Evolutionary conservation across 2,888 invertebrate species (phyloP), one percentile per base, ranked within the genome.

Genomic region (Nomada flava): DNA sequence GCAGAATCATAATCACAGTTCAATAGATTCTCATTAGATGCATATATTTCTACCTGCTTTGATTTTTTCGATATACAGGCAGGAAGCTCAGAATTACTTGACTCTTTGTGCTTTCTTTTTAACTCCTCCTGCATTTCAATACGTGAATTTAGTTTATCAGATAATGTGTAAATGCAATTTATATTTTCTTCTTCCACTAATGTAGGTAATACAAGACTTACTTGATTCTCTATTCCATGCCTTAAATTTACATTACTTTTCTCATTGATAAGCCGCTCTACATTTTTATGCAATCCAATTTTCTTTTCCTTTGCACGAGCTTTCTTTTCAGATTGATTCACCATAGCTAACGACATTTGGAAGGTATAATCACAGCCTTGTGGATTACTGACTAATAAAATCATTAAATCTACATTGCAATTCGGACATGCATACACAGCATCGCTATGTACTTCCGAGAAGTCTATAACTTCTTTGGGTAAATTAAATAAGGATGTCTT

Each of bases 361-460:
- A 87, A 82, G 52, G 50, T 72, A 64, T 82, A 80, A 76, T 87
- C 86, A 70, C 79, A 76, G 70, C 65, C 82, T 44, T 78, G 76
- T 2, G 79, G 42, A 84, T 80, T 83, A 52, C n/a, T 87, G 3
- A 70, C 83, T 82, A 88, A 70, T 57, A 88, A 67, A 44, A 89
- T 88, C 71, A 86, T 85, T 82, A 89, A 76, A 79, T 77, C 83
- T 69, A 84, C 67, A 52, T 90, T 87, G 65, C 89, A 89, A 69
- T 89, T 90, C 18, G 89, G 89, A 67, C 89, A 89, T 15, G 79
- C 67, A 26, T 85, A 87, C 13, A 88, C 73, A 67, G 86, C 79
- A 11, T 88, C 87, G 13, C 15, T 81, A 29, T 76, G 65, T 55
- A 85, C 42, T 23, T 84, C 83, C 15, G 83, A 83, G 18, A 83